Base-by-base conservation (phyloP, 2,113 vertebrate genomes). In the Eulemur macaco region DNA sequence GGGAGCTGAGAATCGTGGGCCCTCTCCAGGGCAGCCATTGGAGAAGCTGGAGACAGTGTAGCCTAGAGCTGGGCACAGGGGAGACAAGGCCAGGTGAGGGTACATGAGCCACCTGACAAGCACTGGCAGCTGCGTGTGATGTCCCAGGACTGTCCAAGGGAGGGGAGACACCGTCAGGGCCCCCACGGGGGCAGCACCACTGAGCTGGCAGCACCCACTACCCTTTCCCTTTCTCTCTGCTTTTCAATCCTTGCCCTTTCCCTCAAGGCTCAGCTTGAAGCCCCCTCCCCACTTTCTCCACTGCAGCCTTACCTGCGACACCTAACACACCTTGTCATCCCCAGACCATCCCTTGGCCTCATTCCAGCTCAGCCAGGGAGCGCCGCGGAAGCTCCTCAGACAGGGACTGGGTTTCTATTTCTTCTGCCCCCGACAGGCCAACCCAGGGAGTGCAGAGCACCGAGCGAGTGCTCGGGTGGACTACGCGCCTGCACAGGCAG, bases 1-100 rank as follows among this genome's bases (percentile, higher is more conserved):
- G 71, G 98, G 97, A 20, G 98, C 91, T 0, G 98, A 78, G 96
- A 89, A 99, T 0, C 99, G 98, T 6, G 99, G 98, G 85, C 97
- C 95, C 69, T 99, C 99, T 66, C 98, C 99, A 83, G 99, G 98
- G 98, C 99, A 99, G 97, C 99, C 99, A 37, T 99, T 99, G 95
- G 99, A 99, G 98, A 99, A 99, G 83, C 99, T 99, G 97, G 99
- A 99, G 73, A 99, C 98, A 4, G 99, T 99, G 97, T 99, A 99
- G 17, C 98, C 99, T 97, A 99, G 98, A 98, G 98, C 99, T 99
- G 97, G 3, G 94, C 60, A 27, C 93, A 97, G 11, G 42, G 1
- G 45, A 47, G 90, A 56, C 66, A 42, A 69, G 47, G 6, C 84
- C 47, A 76, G 52, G 74, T 81, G 4, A 91, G 25, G 21, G 3